Conservation (phyloP, 1,140 invertebrate genomes). For the Physella acuta region DNA sequence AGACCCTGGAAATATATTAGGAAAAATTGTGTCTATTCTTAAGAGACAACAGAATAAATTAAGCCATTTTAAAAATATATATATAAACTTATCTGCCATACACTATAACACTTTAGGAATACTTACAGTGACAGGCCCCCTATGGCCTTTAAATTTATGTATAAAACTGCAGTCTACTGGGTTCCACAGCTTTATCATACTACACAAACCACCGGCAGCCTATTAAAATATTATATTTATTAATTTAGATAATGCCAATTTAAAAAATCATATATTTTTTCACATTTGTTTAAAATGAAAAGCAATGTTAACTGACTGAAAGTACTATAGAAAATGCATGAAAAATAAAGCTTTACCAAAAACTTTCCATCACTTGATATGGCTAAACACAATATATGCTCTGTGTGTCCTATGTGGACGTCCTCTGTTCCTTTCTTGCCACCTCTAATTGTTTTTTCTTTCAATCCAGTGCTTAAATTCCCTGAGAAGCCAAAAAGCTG, state of each 20-base stretch:
- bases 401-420: constrained; percentile 61
- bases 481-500: constrained; percentile 59
- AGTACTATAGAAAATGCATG: no score
- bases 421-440: constrained; percentile 57
- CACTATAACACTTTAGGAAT: no score
- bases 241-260: no score
- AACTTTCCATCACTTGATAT: constrained; percentile 83
- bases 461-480: constrained; percentile 63
- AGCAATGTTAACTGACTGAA: not conserved
- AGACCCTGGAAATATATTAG: not conserved
- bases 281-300: no score
- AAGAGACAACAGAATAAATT: no score
- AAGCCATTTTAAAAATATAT: no score
- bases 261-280: no score
- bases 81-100: no score
- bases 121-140: constrained; percentile 60
- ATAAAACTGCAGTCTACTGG: constrained; percentile 74
- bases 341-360: constrained; percentile 65
- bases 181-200: constrained; percentile 83
- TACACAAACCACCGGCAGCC: constrained; percentile 76
- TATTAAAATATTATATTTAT: constrained; percentile 43
- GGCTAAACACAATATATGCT: constrained; percentile 72
- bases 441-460: constrained; percentile 59
- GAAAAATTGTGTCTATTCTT: not conserved
- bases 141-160: constrained; percentile 72